Conservation (phyloP, 2,888 invertebrate genomes). For the Anthrax anthrax region DNA sequence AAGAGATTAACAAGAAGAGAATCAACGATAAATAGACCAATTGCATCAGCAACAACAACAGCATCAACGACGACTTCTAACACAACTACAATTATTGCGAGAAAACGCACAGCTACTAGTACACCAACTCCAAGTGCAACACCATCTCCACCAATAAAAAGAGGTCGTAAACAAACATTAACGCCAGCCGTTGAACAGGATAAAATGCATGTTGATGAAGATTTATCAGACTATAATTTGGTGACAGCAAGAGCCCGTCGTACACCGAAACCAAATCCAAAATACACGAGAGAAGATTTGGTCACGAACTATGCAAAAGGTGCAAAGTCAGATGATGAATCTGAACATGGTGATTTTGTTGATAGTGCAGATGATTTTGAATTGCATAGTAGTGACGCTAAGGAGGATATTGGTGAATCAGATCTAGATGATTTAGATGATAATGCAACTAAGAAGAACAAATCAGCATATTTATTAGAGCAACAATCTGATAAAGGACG, state of each 20-base stretch:
- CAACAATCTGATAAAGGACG: background rate
- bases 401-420: constrained; percentile 9
- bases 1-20: constrained; percentile 12
- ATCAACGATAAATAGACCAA: background rate
- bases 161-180: background rate
- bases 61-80: background rate
- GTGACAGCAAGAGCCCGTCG: constrained; percentile 21
- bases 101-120: constrained; percentile 7
- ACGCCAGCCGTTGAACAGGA: background rate
- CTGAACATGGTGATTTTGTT: constrained; percentile 17
- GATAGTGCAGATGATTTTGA: constrained; percentile 16
- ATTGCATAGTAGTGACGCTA: background rate
- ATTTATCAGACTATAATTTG: constrained; percentile 9
- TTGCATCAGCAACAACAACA: constrained; percentile 7
- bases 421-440: constrained; percentile 21
- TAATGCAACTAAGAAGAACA: background rate
- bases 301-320: constrained; percentile 17
- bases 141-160: background rate
- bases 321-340: constrained; percentile 14
- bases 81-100: constrained; percentile 6
- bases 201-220: constrained; percentile 4
- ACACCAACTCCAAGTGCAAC: background rate
- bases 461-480: background rate
- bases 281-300: constrained; percentile 30
- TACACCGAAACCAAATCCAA: constrained; percentile 34